Evolutionary conservation across 2,797 vertebrate species (phyloP).

Genomic region (Dendrocincla fuliginosa): DNA sequence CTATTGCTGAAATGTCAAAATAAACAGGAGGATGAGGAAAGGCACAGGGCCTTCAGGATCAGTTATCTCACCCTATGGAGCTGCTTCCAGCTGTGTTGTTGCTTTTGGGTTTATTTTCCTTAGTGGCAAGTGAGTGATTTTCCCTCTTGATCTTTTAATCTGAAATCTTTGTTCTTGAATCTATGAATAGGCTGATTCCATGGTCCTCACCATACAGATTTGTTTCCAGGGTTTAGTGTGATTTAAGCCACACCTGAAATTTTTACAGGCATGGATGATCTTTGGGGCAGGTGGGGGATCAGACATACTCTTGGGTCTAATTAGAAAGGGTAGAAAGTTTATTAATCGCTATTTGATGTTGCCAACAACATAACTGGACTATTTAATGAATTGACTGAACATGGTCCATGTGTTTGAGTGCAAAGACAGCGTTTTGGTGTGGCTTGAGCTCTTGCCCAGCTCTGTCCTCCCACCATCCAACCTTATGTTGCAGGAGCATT

Average conservation of each 20-base stretch:
- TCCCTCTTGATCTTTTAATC: background rate
- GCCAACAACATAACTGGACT: background rate
- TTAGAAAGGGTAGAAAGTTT: background rate
- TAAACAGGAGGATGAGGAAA: constrained; percentile 29
- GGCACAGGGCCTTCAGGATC: background rate
- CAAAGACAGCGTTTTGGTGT: fast-evolving
- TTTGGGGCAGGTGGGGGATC: fast-evolving
- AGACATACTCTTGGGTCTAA: background rate
- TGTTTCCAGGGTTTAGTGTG: background rate
- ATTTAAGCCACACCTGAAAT: background rate
- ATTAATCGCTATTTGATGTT: background rate
- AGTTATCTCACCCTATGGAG: background rate
- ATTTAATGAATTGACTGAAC: background rate
- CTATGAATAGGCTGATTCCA: background rate
- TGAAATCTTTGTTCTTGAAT: background rate
- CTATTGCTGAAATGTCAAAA: background rate
- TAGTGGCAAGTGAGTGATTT: background rate
- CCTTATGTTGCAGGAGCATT: fast-evolving
- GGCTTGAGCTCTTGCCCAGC: background rate
- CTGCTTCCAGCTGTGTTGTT: background rate
- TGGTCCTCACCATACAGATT: background rate
- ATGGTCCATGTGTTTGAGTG: background rate
- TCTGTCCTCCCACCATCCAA: background rate
- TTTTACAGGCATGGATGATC: background rate
- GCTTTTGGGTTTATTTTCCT: background rate